A percentile compares a stretch with the other conserved stretches of the same genome.
phyloP scores from a whole-genome alignment of 2,113 vertebrate species.

The Hiodon alosoides region DNA sequence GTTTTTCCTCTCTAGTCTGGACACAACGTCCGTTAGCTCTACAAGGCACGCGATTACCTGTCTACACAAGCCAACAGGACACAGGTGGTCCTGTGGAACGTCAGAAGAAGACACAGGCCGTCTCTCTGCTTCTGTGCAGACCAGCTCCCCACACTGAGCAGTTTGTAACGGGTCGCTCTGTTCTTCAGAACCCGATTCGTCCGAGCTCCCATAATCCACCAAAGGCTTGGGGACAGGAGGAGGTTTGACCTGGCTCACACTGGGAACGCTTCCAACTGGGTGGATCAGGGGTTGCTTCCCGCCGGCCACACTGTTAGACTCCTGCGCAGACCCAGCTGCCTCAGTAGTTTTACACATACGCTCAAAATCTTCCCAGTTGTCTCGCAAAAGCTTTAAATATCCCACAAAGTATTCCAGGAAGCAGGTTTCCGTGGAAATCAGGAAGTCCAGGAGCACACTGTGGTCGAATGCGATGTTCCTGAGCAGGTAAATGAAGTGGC shows the following conservation, averaged over 20 bases:
- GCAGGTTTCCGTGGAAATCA: slow-evolving; percentile 91
- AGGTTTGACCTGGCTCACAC: neutral
- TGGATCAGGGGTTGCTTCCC: neutral
- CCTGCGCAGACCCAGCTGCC: neutral
- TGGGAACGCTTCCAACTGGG: neutral
- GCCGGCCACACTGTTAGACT: neutral
- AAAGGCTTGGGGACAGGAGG: slow-evolving; percentile 41
- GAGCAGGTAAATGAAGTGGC: slow-evolving; percentile 78
- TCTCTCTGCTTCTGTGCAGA: neutral
- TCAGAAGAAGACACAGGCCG: neutral
- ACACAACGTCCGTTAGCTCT: slow-evolving; percentile 68
- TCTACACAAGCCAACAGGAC: slow-evolving; percentile 21
- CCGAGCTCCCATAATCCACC: slow-evolving; percentile 80
- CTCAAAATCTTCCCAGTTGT: slow-evolving; percentile 67
- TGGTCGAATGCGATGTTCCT: slow-evolving; percentile 76
- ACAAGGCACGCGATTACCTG: slow-evolving; percentile 60
- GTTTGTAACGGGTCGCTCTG: slow-evolving; percentile 32
- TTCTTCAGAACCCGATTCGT: slow-evolving; percentile 68
- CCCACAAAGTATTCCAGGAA: slow-evolving; percentile 88
- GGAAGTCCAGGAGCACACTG: slow-evolving; percentile 83
- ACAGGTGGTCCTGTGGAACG: neutral
- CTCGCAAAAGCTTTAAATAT: slow-evolving; percentile 76
- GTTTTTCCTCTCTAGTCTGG: slow-evolving; percentile 67
- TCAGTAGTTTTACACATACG: slow-evolving; percentile 53
- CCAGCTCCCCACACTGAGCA: slow-evolving; percentile 13